These are phyloP conservation scores for Eriosoma lanigerum DNA, from an alignment of 1,140 invertebrate genomes.

Conservation along the genomic window DNA sequence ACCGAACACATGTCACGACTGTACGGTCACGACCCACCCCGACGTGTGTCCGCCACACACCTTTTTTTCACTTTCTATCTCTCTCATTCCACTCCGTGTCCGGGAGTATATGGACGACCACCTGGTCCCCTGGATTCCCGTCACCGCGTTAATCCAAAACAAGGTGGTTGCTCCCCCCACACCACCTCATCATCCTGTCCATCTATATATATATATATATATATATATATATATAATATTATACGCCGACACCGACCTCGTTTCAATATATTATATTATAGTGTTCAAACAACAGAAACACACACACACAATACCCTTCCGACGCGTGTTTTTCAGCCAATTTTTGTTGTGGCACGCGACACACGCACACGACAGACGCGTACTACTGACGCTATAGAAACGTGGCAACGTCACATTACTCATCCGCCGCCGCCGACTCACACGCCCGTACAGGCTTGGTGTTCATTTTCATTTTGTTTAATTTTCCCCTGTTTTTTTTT, in stretches of 20 bases:
- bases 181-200: too few relatives aligned
- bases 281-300: neutral
- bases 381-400: neutral
- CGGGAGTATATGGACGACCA: neutral
- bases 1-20: conserved; percentile 16
- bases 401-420: conserved; percentile 51
- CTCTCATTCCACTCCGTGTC: neutral
- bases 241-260: too few relatives aligned
- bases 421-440: neutral
- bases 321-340: conserved; percentile 9
- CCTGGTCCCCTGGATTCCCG: conserved; percentile 10
- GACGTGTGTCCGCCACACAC: neutral
- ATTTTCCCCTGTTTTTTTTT: neutral
- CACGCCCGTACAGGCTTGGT: neutral
- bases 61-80: neutral
- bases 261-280: too few relatives aligned
- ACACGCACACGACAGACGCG: conserved; percentile 29
- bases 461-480: neutral
- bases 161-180: neutral
- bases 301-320: neutral
- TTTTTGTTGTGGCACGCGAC: conserved; percentile 42
- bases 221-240: too few relatives aligned
- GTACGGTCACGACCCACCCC: neutral
- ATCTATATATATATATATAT: too few relatives aligned
- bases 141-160: neutral